Evolutionary conservation across 1,140 invertebrate species (phyloP).

Genomic region (Goniozus legneri): DNA sequence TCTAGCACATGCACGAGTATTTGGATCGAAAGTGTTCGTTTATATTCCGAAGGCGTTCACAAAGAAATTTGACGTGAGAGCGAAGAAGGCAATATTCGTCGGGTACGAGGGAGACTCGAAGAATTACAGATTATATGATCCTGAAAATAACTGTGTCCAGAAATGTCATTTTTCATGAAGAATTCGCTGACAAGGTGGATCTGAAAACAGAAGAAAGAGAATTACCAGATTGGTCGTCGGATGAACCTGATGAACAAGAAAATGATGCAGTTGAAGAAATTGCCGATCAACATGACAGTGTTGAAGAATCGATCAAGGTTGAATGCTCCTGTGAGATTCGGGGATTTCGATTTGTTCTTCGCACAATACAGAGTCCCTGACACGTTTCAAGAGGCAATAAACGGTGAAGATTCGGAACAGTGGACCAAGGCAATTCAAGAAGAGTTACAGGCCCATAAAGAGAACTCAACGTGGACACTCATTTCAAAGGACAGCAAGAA

Average conservation of each 20-base stretch:
- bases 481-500: constrained; percentile 12
- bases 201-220: background rate
- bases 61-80: constrained; percentile 27
- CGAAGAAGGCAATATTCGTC: constrained; percentile 3
- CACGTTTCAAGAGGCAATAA: constrained; percentile 18
- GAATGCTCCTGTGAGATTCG: background rate
- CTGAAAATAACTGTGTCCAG: constrained; percentile 21
- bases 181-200: background rate
- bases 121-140: constrained; percentile 4
- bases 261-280: background rate
- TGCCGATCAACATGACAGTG: background rate
- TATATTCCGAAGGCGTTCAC: constrained; percentile 28
- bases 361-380: constrained; percentile 6
- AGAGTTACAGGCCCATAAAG: constrained; percentile 19
- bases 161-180: constrained; percentile 33
- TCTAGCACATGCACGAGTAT: constrained; percentile 22
- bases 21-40: constrained; percentile 28
- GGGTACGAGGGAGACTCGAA: background rate
- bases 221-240: background rate
- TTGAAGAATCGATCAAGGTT: background rate
- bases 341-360: background rate
- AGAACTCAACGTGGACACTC: constrained; percentile 24
- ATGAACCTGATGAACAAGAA: background rate
- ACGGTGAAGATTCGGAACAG: constrained; percentile 3
- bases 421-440: constrained; percentile 24